Evolutionary conservation across 2,888 invertebrate species (phyloP).

Genomic region (Alcis repandata): DNA sequence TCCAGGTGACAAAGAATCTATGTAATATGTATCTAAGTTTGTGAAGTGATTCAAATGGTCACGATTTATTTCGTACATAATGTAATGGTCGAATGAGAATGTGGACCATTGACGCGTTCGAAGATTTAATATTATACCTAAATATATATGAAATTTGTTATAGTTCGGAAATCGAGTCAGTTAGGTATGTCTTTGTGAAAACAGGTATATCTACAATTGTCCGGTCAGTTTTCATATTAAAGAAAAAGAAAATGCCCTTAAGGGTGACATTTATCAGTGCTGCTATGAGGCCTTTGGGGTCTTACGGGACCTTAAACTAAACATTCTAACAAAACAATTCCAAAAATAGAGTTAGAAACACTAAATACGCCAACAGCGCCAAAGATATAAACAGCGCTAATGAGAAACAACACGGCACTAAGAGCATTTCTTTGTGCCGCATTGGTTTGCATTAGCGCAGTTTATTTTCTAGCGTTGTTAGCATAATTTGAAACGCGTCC

Average conservation of each 20-base stretch:
- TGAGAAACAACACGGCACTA: too few species aligned
- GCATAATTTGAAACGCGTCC: too few species aligned
- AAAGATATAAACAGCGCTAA: too few species aligned
- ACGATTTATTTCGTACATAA: conserved; percentile 51
- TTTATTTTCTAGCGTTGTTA: too few species aligned
- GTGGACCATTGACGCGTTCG: conserved; percentile 23
- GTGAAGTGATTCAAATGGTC: conserved; percentile 50
- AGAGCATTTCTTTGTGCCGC: too few species aligned
- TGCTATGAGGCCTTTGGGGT: conserved; percentile 32
- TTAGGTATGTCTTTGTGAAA: background rate
- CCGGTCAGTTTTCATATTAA: too few species aligned
- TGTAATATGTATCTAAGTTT: conserved; percentile 49
- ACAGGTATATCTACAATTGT: too few species aligned
- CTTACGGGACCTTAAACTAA: conserved; percentile 32
- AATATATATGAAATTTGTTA: conserved; percentile 10
- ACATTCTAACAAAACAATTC: conserved; percentile 23
- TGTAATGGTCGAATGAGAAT: conserved; percentile 34
- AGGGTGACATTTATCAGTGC: conserved; percentile 19
- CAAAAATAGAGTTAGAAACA: conserved; percentile 19
- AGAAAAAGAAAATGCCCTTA: conserved; percentile 1
- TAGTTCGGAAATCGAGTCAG: conserved; percentile 1
- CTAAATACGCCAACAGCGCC: background rate
- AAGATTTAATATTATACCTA: conserved; percentile 19
- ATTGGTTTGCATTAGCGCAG: too few species aligned
- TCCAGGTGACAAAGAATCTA: conserved; percentile 40